A percentile compares a stretch with the other conserved stretches of the same genome.
Conservation (phyloP, 2,113 vertebrate genomes). For the Dipodomys ordii region DNA sequence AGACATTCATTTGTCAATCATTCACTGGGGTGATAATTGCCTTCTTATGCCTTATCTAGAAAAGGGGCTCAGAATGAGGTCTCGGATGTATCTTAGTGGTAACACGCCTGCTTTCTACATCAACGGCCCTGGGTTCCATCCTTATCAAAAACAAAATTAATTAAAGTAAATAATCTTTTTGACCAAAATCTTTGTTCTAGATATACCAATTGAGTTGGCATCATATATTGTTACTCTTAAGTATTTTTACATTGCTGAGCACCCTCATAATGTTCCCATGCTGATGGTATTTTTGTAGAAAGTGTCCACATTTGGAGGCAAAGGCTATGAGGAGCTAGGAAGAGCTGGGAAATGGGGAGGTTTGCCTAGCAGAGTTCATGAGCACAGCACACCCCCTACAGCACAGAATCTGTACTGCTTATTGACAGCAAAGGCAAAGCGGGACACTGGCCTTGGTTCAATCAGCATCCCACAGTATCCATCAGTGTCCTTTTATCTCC, state of each 20-base stretch:
- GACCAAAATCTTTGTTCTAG: neutral
- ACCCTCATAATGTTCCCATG: neutral
- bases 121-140: neutral
- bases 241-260: neutral
- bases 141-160: neutral
- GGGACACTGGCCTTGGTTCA: accelerated
- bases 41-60: no score
- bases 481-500: neutral
- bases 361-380: accelerated
- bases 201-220: neutral
- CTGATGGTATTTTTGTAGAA: neutral
- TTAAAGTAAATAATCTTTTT: neutral
- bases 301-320: neutral
- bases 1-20: neutral
- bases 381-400: accelerated
- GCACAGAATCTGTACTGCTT: neutral
- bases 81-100: neutral
- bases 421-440: neutral
- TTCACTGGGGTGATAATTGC: neutral
- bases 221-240: neutral
- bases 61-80: neutral
- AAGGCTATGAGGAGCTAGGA: neutral
- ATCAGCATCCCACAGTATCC: neutral
- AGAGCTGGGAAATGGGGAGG: neutral
- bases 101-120: neutral